Base-by-base conservation (phyloP, 2,888 invertebrate species). In the Agriotes lineatus region DNA sequence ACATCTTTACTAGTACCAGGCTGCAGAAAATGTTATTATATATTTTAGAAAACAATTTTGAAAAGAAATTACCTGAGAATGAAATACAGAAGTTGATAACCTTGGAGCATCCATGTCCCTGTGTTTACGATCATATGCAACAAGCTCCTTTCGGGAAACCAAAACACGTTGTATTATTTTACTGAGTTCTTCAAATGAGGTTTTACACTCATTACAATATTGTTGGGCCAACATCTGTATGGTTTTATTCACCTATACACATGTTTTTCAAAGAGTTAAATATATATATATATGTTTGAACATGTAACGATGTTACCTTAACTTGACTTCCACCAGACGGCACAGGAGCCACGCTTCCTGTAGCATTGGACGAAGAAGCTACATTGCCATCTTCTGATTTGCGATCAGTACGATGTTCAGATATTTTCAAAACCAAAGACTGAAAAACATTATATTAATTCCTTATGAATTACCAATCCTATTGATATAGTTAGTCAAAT, bases 151-250 rank as follows among this genome's bases (percentile, higher is more conserved):
- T 19, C 95, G 88, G 81, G 96, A 96, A 0, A 97, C 96, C 72
- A 96, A 86, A 18, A 97, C 96, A 81, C 95, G 93, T 87, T 96
- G 93, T 75, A 93, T 93, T 72, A 93, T 93, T 84, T 93, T 93
- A 80, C 93, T 96, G 1, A 99, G 88, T 81, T 98, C 98, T 80
- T 98, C 98, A 83, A 97, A 98, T 5, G 96, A 94, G 3, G 93
- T 92, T 82, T 96, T 96, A 82, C 97, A 97, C 78, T 99, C 98
- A 50, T 92, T 93, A 82, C 97, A 96, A 85, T 98, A 98, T 81
- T 96, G 95, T 83, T 96, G 96, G 1, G 97, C 97, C 39, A 98
- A 87, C 74, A 95, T 90, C 82, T 98, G 97, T 77, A 98, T 97
- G 57, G 95, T 94, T 82, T 94, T 91, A 85, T 97, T 97, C 44